These are phyloP conservation scores for Ectropis crepuscularia DNA, from an alignment of 2,888 invertebrate species.

Conservation along the genomic window DNA sequence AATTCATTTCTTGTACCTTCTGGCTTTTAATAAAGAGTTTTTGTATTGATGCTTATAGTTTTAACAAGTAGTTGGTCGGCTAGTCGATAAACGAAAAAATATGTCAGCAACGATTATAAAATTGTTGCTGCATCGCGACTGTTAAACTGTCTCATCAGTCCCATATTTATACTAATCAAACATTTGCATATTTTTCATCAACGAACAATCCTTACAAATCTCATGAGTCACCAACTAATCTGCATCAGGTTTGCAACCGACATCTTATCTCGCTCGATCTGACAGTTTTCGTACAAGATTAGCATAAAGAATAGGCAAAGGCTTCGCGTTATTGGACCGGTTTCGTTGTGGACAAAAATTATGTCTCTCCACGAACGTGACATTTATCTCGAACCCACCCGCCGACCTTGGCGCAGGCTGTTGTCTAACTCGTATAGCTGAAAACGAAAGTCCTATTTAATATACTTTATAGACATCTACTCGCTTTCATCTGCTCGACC, in stretches of 20 bases:
- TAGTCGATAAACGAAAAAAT: no score
- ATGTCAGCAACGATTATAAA: no score
- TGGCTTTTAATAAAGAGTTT: no score
- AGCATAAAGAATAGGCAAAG: constrained; percentile 31
- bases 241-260: constrained; percentile 15
- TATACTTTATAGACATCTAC: constrained; percentile 13
- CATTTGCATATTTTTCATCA: constrained; percentile 9
- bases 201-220: neutral
- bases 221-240: constrained; percentile 14
- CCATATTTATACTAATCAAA: neutral
- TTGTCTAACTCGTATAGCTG: constrained; percentile 43
- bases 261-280: constrained; percentile 12
- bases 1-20: no score
- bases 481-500: constrained; percentile 43
- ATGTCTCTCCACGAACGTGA: constrained; percentile 48
- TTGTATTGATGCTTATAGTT: no score
- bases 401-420: constrained; percentile 58
- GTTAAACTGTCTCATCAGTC: neutral
- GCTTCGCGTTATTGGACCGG: constrained; percentile 46
- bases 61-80: no score
- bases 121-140: no score
- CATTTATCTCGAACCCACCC: constrained; percentile 55
- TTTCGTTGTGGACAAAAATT: constrained; percentile 44
- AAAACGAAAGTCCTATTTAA: constrained; percentile 55
- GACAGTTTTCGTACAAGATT: constrained; percentile 18